A percentile compares a stretch with the other conserved stretches of the same genome.
These are phyloP conservation scores for Euschistus heros DNA, from an alignment of 1,140 invertebrate species.

Conservation along the genomic window DNA sequence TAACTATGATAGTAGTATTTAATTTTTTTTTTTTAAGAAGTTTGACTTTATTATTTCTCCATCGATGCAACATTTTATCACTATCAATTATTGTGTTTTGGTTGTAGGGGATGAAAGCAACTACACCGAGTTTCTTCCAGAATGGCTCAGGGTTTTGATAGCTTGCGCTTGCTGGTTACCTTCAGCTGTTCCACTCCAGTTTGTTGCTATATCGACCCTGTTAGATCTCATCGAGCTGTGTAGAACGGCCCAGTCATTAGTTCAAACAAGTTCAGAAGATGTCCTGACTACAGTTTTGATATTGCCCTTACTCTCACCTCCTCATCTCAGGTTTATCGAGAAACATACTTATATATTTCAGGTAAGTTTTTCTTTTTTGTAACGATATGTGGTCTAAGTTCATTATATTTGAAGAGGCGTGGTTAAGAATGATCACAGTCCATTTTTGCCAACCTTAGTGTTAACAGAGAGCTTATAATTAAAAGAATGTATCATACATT, in stretches of 20 bases:
- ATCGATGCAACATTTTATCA: no score
- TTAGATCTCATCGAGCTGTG: slow-evolving; percentile 55
- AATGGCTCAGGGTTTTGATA: slow-evolving; percentile 63
- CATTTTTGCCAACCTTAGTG: no score
- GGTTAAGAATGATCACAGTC: no score
- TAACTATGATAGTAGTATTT: no score
- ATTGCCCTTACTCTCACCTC: slow-evolving; percentile 51
- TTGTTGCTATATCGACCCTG: slow-evolving; percentile 59
- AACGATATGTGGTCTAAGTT: no score
- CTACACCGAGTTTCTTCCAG: slow-evolving; percentile 40
- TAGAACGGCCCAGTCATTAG: slow-evolving; percentile 30
- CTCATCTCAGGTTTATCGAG: slow-evolving; percentile 51
- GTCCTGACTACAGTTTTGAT: slow-evolving; percentile 55
- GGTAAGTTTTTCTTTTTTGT: slow-evolving; percentile 33
- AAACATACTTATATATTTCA: slow-evolving; percentile 54
- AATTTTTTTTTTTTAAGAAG: no score
- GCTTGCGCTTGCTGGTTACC: slow-evolving; percentile 55
- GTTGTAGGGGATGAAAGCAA: neutral
- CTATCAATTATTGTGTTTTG: no score
- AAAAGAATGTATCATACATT: no score
- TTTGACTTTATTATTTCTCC: no score
- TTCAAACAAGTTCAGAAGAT: slow-evolving; percentile 29
- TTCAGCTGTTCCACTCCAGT: slow-evolving; percentile 44
- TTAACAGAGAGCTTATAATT: no score
- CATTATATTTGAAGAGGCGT: no score